Conservation (phyloP, 2,797 vertebrate genomes). For the Silurus lanzhouensis region DNA sequence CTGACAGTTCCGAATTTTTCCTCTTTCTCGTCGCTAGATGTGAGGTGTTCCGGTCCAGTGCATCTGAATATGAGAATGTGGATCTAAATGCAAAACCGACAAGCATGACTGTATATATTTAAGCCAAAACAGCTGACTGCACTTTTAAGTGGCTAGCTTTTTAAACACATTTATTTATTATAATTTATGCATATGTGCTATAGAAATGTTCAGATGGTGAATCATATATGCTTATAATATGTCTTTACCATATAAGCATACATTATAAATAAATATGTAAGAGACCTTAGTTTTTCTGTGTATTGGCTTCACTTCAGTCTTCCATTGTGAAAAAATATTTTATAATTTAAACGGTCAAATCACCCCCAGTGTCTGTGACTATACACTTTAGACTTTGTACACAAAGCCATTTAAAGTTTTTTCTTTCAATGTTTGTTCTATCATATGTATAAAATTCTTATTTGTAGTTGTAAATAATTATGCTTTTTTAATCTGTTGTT, state of each 20-base stretch:
- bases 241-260: not conserved
- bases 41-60: not conserved
- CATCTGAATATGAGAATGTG: not conserved
- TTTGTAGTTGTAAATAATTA: not conserved
- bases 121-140: not conserved
- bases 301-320: not conserved
- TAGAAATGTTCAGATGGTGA: no score
- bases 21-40: not conserved
- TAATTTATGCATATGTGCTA: no score
- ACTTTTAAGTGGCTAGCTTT: not conserved
- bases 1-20: not conserved
- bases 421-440: not conserved
- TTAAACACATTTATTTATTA: not conserved
- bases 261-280: not conserved
- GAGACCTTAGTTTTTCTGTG: no score
- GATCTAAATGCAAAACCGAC: not conserved
- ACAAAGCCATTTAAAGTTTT: not conserved
- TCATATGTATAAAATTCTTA: not conserved
- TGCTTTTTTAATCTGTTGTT: slow-evolving; percentile 10
- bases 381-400: not conserved
- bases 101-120: not conserved
- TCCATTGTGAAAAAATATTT: not conserved
- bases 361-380: not conserved
- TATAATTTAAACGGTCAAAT: not conserved
- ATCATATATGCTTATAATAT: no score